Percentiles rank a stretch among this genome's conserved stretches.
phyloP scores from a whole-genome alignment of 2,113 vertebrate species.

The Chinchilla lanigera region DNA sequence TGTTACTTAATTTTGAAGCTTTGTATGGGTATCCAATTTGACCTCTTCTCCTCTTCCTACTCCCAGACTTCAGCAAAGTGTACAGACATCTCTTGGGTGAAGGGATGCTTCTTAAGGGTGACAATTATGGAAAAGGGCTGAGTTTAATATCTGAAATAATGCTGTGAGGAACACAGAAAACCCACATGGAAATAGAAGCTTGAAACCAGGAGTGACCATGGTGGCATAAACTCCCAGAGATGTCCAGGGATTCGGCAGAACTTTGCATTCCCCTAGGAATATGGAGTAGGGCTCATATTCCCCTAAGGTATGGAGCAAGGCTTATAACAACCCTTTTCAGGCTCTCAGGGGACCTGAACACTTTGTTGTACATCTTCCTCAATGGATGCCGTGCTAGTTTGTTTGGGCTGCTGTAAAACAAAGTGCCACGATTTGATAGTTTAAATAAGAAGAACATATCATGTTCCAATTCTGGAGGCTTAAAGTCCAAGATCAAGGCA shows the following conservation, averaged over 20 bases:
- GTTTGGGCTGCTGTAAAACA: neutral
- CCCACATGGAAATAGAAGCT: neutral
- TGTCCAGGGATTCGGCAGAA: neutral
- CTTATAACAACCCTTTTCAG: neutral
- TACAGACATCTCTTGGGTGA: neutral
- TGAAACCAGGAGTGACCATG: neutral
- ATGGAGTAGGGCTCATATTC: neutral
- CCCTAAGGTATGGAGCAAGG: neutral
- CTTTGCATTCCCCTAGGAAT: neutral
- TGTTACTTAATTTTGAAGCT: neutral
- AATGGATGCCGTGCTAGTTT: neutral
- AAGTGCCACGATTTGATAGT: neutral
- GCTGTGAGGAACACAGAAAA: neutral
- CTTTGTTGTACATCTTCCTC: neutral
- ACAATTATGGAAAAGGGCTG: neutral
- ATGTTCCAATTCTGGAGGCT: neutral
- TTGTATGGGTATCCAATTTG: neutral
- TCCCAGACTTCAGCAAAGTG: neutral
- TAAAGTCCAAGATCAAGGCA: neutral
- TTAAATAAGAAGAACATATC: neutral
- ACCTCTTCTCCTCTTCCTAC: no score
- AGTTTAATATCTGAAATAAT: neutral
- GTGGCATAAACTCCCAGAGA: neutral
- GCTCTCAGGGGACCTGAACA: neutral
- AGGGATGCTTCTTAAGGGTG: neutral